Percentiles rank a stretch among this genome's conserved stretches.
These are phyloP conservation scores for Caenorhabditis tropicalis DNA, from an alignment of 1,140 invertebrate genomes.

Conservation along the genomic window DNA sequence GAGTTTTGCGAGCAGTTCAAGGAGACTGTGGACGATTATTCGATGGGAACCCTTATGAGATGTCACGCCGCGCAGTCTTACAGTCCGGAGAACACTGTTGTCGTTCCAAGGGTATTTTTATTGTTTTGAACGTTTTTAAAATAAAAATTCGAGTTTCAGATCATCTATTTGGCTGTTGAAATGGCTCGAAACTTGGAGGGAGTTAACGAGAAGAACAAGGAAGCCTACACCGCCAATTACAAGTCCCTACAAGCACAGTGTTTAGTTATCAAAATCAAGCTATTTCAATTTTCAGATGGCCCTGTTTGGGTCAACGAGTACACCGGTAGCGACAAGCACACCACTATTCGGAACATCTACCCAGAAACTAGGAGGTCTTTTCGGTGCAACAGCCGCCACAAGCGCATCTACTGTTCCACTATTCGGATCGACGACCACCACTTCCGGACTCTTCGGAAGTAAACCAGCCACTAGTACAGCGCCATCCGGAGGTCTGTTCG, in stretches of 20 bases:
- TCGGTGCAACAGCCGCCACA: neutral
- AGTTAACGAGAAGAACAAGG: slow-evolving; percentile 53
- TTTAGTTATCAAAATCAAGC: neutral
- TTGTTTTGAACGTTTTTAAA: neutral
- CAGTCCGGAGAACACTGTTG: slow-evolving; percentile 52
- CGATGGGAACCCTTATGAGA: slow-evolving; percentile 53
- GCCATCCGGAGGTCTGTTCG: neutral
- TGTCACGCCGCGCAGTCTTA: slow-evolving; percentile 50
- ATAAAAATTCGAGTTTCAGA: slow-evolving; percentile 11
- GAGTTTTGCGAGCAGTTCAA: slow-evolving; percentile 57
- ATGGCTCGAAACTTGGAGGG: slow-evolving; percentile 55
- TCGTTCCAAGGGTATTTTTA: slow-evolving; percentile 48
- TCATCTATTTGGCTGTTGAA: slow-evolving; percentile 54
- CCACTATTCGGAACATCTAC: neutral
- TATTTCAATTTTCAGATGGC: neutral
- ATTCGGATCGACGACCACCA: too few species aligned
- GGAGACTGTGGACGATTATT: slow-evolving; percentile 55
- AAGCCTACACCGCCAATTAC: neutral
- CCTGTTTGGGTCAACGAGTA: neutral
- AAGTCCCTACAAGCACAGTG: neutral
- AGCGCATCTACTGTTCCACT: too few species aligned
- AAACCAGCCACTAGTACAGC: too few species aligned
- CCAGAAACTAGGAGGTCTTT: slow-evolving; percentile 1
- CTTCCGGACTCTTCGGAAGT: too few species aligned
- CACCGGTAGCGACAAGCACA: too few species aligned